Percentiles rank a stretch among this genome's conserved stretches.
phyloP scores from a whole-genome alignment of 2,797 vertebrate genomes.

The Myotis planiceps region DNA sequence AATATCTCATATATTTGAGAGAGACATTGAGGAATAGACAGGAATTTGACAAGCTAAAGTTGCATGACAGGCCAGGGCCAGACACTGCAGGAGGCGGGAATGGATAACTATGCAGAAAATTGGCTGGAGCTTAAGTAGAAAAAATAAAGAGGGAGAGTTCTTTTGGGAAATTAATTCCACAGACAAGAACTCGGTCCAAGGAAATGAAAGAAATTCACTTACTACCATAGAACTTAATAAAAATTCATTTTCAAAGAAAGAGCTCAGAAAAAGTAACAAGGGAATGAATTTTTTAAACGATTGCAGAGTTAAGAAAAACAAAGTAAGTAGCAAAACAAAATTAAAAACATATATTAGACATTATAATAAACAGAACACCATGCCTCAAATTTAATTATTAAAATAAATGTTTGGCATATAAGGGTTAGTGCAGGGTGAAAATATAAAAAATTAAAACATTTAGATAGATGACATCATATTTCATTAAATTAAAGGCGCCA shows the following conservation, averaged over 20 bases:
- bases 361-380: neutral
- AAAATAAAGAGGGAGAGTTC: neutral
- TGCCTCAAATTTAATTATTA: slow-evolving; percentile 23
- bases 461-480: neutral
- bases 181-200: neutral
- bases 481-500: neutral
- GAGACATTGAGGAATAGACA: neutral
- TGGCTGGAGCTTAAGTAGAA: neutral
- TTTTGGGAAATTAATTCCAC: slow-evolving; percentile 37
- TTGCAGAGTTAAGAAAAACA: slow-evolving; percentile 21
- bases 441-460: slow-evolving; percentile 28
- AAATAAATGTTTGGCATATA: neutral
- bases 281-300: neutral
- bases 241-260: slow-evolving; percentile 38
- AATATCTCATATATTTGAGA: neutral
- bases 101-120: neutral
- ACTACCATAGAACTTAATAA: neutral
- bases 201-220: slow-evolving; percentile 26
- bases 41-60: neutral
- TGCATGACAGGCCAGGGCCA: neutral
- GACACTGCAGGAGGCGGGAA: neutral
- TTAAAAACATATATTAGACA: neutral
- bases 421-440: neutral
- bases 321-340: neutral
- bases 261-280: neutral